Base-by-base conservation (phyloP, 2,113 vertebrate genomes). In the Spea multiplicata region DNA sequence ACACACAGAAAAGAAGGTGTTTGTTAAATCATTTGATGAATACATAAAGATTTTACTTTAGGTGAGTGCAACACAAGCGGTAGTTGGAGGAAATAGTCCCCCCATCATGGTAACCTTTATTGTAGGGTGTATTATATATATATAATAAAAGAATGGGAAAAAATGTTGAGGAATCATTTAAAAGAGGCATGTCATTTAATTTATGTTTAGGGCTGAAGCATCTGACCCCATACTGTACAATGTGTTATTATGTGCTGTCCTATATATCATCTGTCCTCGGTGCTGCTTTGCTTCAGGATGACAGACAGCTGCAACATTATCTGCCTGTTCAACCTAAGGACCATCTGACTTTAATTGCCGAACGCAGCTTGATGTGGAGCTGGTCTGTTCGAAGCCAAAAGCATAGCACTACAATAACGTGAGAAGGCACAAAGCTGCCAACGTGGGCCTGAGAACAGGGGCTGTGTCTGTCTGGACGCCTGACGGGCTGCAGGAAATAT, bases 341-440 rank as follows among this genome's bases (percentile, higher is more conserved):
- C 90, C 93, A 93, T 93, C 92, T 94, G 92, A 94, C 88, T 93
- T 91, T 91, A 93, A 93, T 93, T 93, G 92, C 90, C 90, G 88
- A 90, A 89, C 90, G 90, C 92, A 93, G 93, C 91, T 92, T 93
- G 91, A 93, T 92, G 89, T 86, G 88, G 86, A 83, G 83, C 88
- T 89, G 89, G 84, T 89, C 61, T 92, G 91, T 83, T 84, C 89
- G 87, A 90, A 91, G 89, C 90, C 83, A 84, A 90, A 30, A 91
- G 89, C 86, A 93, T 91, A 87, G 87, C 88, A 89, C 90, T 86
- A 89, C 87, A 93, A 93, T 92, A 92, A 93, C 91, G 90, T 88
- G 87, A 68, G 48, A 89, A 91, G 89, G 86, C 86, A 91, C 89
- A 91, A 89, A 91, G 68, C 91, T 94, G 93, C 91, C 93, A 93